Evolutionary conservation across 2,113 vertebrate species (phyloP).

Genomic region (Gallinago jamesoni): DNA sequence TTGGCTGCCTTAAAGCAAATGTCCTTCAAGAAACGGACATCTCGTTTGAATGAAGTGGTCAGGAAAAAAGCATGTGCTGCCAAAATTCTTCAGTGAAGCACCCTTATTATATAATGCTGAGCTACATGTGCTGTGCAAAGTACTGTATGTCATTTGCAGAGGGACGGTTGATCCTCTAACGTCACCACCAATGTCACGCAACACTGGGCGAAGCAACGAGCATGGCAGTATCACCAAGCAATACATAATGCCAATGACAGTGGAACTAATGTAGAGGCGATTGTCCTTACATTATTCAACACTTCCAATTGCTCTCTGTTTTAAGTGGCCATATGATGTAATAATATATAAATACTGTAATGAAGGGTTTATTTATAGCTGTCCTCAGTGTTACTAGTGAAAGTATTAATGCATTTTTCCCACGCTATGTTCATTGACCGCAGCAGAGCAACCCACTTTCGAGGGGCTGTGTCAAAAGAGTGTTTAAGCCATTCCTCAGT

Average conservation of each 20-base stretch:
- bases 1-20: not conserved
- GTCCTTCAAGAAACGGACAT: not conserved
- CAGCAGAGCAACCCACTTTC: conserved; percentile 2
- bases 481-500: conserved; percentile 17
- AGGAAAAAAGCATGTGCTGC: not conserved
- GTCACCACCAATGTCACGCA: conserved; percentile 59
- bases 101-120: conserved; percentile 34
- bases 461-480: conserved; percentile 7
- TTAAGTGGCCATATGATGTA: conserved; percentile 69
- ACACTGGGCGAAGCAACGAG: conserved; percentile 10
- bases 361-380: conserved; percentile 63
- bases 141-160: conserved; percentile 16
- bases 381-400: not conserved
- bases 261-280: conserved; percentile 60
- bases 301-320: conserved; percentile 55
- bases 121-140: not conserved
- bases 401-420: conserved; percentile 64
- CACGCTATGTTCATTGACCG: conserved; percentile 50
- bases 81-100: not conserved
- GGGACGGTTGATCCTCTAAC: not conserved
- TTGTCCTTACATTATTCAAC: conserved; percentile 68
- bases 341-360: conserved; percentile 72
- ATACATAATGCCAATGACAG: conserved; percentile 68
- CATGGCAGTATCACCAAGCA: conserved; percentile 30
- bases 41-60: not conserved